These are phyloP conservation scores for Gryllus longicercus DNA, from an alignment of 2,888 invertebrate species.

Conservation along the genomic window DNA sequence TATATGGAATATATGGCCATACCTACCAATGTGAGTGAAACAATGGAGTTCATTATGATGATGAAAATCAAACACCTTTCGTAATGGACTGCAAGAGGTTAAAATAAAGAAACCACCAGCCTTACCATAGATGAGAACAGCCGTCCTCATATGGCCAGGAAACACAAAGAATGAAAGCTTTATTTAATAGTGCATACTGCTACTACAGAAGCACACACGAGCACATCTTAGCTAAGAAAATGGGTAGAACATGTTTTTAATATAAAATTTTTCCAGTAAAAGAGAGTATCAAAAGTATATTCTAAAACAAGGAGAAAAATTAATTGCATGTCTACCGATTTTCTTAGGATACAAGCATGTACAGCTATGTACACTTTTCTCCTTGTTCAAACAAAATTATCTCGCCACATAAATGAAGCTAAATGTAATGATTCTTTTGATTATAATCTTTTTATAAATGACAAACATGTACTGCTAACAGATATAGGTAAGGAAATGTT, in stretches of 20 bases:
- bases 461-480: constrained; percentile 26
- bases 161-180: constrained; percentile 24
- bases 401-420: constrained; percentile 29
- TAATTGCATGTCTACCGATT: constrained; percentile 26
- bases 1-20: constrained; percentile 1
- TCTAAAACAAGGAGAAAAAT: not conserved
- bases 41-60: not conserved
- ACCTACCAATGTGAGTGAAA: constrained; percentile 17
- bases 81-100: constrained; percentile 12
- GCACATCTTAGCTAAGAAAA: constrained; percentile 26
- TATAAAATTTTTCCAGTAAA: not conserved
- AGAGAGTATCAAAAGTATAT: not conserved
- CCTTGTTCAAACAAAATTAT: constrained; percentile 29
- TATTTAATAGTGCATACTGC: constrained; percentile 3
- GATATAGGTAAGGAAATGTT: constrained; percentile 25
- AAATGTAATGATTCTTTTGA: not conserved
- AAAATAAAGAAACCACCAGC: constrained; percentile 9
- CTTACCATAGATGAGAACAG: not conserved
- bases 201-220: constrained; percentile 25
- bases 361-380: constrained; percentile 33
- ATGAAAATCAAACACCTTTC: constrained; percentile 26
- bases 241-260: constrained; percentile 19
- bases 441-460: not conserved
- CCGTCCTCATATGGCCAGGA: not conserved
- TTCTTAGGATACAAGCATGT: constrained; percentile 27